Conservation (phyloP, 2,888 invertebrate genomes). For the Theretra japonica region DNA sequence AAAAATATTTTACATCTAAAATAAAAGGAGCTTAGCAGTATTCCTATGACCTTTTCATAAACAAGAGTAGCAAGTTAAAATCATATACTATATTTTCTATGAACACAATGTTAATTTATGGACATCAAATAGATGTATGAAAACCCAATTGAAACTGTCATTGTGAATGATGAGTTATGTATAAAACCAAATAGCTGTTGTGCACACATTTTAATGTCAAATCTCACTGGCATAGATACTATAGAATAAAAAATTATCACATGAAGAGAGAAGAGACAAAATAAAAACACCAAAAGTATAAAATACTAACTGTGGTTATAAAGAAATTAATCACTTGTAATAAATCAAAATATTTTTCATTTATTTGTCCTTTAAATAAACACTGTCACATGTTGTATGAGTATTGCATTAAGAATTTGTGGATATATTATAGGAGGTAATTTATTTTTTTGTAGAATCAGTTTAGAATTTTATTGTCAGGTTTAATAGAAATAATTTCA, state of each 20-base stretch:
- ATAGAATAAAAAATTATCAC: background rate
- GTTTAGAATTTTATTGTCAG: no score
- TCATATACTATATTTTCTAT: background rate
- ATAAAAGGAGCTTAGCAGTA: background rate
- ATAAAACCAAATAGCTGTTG: background rate
- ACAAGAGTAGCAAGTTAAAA: background rate
- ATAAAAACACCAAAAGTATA: conserved; percentile 2
- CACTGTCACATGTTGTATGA: no score
- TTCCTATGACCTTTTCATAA: no score
- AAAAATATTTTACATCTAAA: background rate
- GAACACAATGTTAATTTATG: conserved; percentile 23
- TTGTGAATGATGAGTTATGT: conserved; percentile 19
- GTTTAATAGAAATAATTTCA: no score
- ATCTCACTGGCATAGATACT: background rate
- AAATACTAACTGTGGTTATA: background rate
- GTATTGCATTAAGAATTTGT: no score
- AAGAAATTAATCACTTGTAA: background rate
- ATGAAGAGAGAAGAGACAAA: background rate
- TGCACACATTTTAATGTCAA: background rate
- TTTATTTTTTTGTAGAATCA: no score
- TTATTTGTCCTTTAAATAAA: no score
- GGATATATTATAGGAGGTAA: no score
- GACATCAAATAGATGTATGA: conserved; percentile 1
- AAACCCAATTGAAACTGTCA: conserved; percentile 21
- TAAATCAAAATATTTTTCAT: background rate